A percentile compares a stretch with the other conserved stretches of the same genome.
phyloP scores from a whole-genome alignment of 1,140 invertebrate species.

The Drosophila arizonae region DNA sequence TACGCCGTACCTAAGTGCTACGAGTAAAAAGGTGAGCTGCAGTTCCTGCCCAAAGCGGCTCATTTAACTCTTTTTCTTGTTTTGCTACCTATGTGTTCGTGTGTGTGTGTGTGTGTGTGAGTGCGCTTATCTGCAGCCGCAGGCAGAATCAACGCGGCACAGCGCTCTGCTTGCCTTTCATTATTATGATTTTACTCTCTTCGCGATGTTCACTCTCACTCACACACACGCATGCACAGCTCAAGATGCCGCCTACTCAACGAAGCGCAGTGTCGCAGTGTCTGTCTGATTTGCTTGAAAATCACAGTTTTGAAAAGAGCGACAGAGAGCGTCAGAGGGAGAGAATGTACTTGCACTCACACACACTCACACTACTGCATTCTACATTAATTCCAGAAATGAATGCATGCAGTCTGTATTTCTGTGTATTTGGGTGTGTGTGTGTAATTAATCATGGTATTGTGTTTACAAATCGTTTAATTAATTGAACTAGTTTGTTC shows the following conservation, averaged over 20 bases:
- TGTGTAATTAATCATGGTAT: conserved; percentile 42
- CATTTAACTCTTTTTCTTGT: conserved; percentile 38
- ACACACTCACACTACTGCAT: conserved; percentile 30
- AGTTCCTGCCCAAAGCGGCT: conserved; percentile 26
- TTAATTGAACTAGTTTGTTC: conserved; percentile 38
- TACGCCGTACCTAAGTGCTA: conserved; percentile 6
- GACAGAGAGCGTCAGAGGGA: conserved; percentile 2
- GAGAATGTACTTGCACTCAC: conserved; percentile 21
- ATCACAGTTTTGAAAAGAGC: conserved; percentile 29
- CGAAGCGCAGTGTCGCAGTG: conserved; percentile 19
- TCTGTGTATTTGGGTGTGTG: not conserved
- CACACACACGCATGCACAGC: not conserved
- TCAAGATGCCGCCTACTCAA: conserved; percentile 43
- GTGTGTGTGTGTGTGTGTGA: conserved; percentile 14
- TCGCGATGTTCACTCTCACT: conserved; percentile 7
- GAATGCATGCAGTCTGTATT: conserved; percentile 19
- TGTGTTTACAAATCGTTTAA: conserved; percentile 51
- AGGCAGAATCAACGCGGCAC: conserved; percentile 33
- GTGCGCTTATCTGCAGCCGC: conserved; percentile 39
- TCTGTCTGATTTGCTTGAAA: conserved; percentile 33
- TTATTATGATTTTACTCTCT: conserved; percentile 44
- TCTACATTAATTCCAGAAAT: conserved; percentile 22
- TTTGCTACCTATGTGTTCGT: not conserved
- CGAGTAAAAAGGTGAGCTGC: conserved; percentile 24
- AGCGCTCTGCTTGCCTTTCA: conserved; percentile 23